These are phyloP conservation scores for Heliothis subflexa DNA, from an alignment of 1,140 invertebrate species.

Conservation along the genomic window DNA sequence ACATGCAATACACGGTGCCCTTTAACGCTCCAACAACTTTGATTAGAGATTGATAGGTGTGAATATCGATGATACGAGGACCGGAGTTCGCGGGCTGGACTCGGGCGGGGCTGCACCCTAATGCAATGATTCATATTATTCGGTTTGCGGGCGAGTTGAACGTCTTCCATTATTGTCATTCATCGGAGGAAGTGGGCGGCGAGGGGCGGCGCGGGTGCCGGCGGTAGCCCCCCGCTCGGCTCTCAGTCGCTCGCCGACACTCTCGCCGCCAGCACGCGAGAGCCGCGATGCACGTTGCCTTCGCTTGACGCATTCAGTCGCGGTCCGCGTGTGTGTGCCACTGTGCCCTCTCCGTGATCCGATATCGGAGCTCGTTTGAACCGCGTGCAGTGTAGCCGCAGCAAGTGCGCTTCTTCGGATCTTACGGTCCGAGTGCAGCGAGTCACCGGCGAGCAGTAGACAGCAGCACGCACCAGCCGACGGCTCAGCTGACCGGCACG, in stretches of 20 bases:
- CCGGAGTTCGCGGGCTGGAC: slow-evolving; percentile 68
- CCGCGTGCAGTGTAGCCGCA: slow-evolving; percentile 70
- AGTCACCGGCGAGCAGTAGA: slow-evolving; percentile 32
- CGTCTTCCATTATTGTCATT: slow-evolving; percentile 86
- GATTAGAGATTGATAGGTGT: slow-evolving; percentile 3
- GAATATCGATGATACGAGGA: slow-evolving; percentile 46
- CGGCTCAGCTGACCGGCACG: slow-evolving; percentile 78
- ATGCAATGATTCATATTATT: slow-evolving; percentile 86
- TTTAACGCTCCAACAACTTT: background rate
- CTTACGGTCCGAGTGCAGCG: slow-evolving; percentile 48
- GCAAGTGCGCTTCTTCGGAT: slow-evolving; percentile 56
- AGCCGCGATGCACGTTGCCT: slow-evolving; percentile 77
- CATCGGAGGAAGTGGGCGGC: slow-evolving; percentile 85
- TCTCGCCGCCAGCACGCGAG: slow-evolving; percentile 80
- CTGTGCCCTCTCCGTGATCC: slow-evolving; percentile 75
- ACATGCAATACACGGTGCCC: background rate
- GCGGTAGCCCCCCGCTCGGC: slow-evolving; percentile 71
- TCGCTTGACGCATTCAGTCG: slow-evolving; percentile 75
- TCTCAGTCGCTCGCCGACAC: slow-evolving; percentile 83
- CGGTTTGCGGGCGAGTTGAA: slow-evolving; percentile 86
- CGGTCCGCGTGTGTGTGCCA: slow-evolving; percentile 82
- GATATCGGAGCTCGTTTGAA: slow-evolving; percentile 66
- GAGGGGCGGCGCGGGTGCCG: slow-evolving; percentile 77
- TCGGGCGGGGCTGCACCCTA: slow-evolving; percentile 84
- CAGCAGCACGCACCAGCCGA: slow-evolving; percentile 58